Conservation (phyloP, 1,140 invertebrate genomes). For the Coptotermes formosanus region DNA sequence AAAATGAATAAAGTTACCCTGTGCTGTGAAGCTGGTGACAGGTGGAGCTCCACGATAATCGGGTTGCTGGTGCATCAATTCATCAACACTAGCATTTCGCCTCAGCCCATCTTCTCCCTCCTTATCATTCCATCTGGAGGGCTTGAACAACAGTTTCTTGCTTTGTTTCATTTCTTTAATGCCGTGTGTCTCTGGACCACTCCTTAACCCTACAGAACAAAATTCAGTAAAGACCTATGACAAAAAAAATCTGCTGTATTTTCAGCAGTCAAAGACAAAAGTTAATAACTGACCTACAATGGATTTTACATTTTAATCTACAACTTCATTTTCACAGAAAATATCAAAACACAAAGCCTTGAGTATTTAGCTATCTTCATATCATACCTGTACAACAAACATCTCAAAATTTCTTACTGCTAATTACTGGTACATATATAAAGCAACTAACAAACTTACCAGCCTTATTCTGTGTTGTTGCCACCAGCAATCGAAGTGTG, state of each 20-base stretch:
- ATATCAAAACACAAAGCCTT: no score
- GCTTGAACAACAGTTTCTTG: neutral
- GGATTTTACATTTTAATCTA: no score
- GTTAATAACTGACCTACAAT: no score
- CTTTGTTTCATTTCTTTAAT: neutral
- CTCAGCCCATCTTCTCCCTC: neutral
- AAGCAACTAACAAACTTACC: neutral
- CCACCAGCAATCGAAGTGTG: slow-evolving; percentile 29
- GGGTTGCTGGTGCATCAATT: slow-evolving; percentile 24
- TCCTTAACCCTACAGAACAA: neutral
- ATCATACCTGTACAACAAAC: no score
- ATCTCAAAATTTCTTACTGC: no score
- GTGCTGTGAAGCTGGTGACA: neutral
- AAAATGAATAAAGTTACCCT: neutral
- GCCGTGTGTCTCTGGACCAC: neutral
- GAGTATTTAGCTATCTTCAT: no score
- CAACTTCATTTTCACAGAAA: no score
- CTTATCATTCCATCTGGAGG: neutral
- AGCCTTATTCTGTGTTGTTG: slow-evolving; percentile 21
- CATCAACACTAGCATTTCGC: neutral
- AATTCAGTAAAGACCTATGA: neutral
- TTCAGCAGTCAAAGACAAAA: no score
- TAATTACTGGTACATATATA: no score
- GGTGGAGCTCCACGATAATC: neutral
- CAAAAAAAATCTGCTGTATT: no score